These are phyloP conservation scores for Mormyrus iriodes DNA, from an alignment of 2,113 vertebrate genomes.

Conservation along the genomic window DNA sequence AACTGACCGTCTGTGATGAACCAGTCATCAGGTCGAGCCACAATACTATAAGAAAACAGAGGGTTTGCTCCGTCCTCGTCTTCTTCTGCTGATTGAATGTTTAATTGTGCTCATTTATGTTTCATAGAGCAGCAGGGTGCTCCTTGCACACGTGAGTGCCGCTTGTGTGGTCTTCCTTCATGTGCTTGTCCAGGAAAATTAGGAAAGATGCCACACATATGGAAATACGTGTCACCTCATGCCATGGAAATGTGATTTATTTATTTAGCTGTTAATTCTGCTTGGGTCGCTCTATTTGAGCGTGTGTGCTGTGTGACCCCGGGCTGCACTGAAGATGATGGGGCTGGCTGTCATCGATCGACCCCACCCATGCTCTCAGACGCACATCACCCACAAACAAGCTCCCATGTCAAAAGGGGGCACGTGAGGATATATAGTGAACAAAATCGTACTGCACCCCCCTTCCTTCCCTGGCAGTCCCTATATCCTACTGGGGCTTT, in stretches of 20 bases:
- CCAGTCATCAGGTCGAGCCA: not conserved
- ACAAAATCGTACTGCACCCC: conserved; percentile 24
- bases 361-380: conserved; percentile 19
- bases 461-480: conserved; percentile 26
- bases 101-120: not conserved
- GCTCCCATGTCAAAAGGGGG: conserved; percentile 25
- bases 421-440: conserved; percentile 27
- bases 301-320: not conserved
- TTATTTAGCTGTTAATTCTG: not conserved
- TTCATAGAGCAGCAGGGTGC: not conserved
- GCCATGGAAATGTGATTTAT: not conserved
- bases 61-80: not conserved
- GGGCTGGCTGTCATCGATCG: conserved; percentile 25
- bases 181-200: not conserved
- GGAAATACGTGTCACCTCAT: not conserved
- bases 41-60: not conserved
- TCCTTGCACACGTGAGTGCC: not conserved
- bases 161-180: not conserved
- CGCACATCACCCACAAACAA: conserved; percentile 9
- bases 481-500: conserved; percentile 24
- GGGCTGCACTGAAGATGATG: conserved; percentile 15
- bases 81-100: not conserved
- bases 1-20: not conserved
- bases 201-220: not conserved
- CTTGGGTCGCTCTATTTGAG: not conserved